Base-by-base conservation (phyloP, 2,113 vertebrate species). In the Nothocercus julius region DNA sequence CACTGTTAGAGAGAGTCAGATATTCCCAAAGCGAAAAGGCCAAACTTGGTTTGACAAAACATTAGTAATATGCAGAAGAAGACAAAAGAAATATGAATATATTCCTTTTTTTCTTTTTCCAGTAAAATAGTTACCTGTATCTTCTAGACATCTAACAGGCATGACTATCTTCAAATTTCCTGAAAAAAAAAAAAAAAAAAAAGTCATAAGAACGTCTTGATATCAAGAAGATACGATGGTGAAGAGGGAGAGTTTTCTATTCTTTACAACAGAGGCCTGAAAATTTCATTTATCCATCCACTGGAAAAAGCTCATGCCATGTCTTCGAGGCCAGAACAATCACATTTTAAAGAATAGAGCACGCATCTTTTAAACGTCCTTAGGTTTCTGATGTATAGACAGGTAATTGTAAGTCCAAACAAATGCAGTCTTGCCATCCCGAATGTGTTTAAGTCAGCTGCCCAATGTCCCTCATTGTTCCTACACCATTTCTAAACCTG, bases 101-200 rank as follows among this genome's bases (percentile, higher is more conserved):
- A 32, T 7, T 0, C 4, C 22, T 40, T 56, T 74, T 76, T 80
- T 93, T 70, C 16, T 36, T 36, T 36, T 36, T 36, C 36, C n/a
- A 79, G 45, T 69, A 42, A 92, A 92, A 53, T n/a, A 66, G 53
- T 97, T 98, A 98, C 98, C 98, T 98, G 97, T 95, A 97, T 92
- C 80, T 89, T 96, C 90, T 89, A 96, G 76, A 80, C 68, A 95
- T 97, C 84, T 98, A 95, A 93, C 49, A 93, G 75, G 64, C 97
- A 98, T 98, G 96, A 97, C 92, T 97, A 88, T 97, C 96, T 96
- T 96, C 96, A 93, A 32, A 88, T 75, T 94, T 95, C 96, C 98
- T 98, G 84, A 32, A 67, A 38, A 34, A 92, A 97, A 94, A 97
- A 38, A 36, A 92, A 97, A 94, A 97, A 58, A 97, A 83, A 95